A percentile compares a stretch with the other conserved stretches of the same genome.
Conservation (phyloP, 2,113 vertebrate species). For the Muntiacus reevesi region DNA sequence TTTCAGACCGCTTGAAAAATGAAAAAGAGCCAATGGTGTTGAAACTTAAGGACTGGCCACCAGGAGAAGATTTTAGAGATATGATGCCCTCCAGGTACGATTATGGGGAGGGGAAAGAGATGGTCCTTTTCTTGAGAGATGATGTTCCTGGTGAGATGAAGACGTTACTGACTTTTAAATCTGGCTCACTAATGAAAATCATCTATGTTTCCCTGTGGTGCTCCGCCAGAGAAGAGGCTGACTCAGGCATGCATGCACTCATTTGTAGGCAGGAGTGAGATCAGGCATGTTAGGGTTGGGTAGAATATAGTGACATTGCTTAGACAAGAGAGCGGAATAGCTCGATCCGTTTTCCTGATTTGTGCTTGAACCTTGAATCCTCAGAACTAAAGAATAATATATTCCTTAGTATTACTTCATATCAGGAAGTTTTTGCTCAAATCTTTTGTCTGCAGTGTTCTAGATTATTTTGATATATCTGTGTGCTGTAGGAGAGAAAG, state of each 20-base stretch:
- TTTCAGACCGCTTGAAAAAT: slow-evolving; percentile 82
- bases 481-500: not conserved
- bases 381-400: not conserved
- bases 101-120: no score
- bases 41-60: slow-evolving; percentile 88
- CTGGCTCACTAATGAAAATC: not conserved
- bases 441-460: not conserved
- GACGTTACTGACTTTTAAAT: not conserved
- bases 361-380: not conserved
- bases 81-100: slow-evolving; percentile 87
- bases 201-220: not conserved
- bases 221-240: not conserved
- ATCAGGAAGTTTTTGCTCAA: not conserved
- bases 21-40: slow-evolving; percentile 86
- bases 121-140: not conserved
- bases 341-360: not conserved
- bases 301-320: not conserved
- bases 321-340: not conserved
- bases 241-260: not conserved
- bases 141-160: not conserved
- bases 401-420: not conserved
- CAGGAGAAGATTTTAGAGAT: slow-evolving; percentile 87
- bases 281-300: not conserved
- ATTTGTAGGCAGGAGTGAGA: not conserved
- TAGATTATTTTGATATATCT: not conserved